phyloP scores from a whole-genome alignment of 2,888 invertebrate genomes.

The Lithophane ornitopus region DNA sequence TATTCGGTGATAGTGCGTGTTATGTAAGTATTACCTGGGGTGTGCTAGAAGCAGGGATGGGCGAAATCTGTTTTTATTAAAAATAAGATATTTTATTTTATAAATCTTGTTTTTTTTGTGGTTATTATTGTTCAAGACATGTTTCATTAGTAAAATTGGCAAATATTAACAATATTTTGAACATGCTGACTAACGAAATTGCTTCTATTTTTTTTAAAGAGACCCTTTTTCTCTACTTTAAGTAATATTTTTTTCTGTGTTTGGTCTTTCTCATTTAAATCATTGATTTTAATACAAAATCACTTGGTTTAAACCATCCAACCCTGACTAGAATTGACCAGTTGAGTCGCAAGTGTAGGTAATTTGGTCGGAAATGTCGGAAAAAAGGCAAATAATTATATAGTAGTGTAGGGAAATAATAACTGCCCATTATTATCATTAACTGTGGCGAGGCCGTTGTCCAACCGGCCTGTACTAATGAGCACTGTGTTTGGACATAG shows the following conservation, averaged over 20 bases:
- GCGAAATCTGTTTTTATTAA: neutral
- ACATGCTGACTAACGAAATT: neutral
- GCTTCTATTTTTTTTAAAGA: neutral
- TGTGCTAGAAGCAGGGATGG: neutral
- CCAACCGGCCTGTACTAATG: constrained; percentile 78
- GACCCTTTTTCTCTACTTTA: neutral
- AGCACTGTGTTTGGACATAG: constrained; percentile 68
- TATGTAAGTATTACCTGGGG: constrained; percentile 70
- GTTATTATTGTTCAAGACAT: neutral
- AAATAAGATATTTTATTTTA: neutral
- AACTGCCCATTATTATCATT: constrained; percentile 86
- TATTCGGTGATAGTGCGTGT: constrained; percentile 81
- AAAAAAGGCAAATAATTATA: constrained; percentile 86
- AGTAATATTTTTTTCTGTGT: neutral
- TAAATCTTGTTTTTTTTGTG: neutral
- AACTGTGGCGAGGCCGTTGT: constrained; percentile 69
- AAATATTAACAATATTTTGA: neutral
- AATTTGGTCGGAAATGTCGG: constrained; percentile 83
- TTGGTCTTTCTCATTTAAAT: neutral
- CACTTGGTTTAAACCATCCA: neutral
- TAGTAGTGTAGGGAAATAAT: constrained; percentile 82
- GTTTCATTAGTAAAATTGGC: neutral
- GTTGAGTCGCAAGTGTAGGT: constrained; percentile 69
- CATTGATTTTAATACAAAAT: neutral
- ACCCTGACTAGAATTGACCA: constrained; percentile 57